Percentiles rank a stretch among this genome's conserved stretches.
Conservation (phyloP, 1,140 invertebrate genomes). For the Drosophila pseudoobscura region DNA sequence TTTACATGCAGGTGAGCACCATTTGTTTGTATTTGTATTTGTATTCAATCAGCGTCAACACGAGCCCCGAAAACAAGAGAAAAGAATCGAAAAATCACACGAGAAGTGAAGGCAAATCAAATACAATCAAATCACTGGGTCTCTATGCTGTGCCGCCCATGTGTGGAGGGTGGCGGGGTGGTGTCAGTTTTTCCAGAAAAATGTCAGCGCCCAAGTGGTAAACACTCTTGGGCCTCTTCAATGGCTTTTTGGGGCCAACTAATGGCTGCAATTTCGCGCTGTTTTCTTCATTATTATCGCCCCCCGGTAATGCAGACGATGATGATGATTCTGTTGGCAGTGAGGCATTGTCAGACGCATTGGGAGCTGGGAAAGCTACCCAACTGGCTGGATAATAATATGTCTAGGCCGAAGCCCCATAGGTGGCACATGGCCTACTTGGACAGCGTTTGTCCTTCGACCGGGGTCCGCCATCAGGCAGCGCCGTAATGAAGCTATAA, state of each 20-base stretch:
- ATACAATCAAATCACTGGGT: slow-evolving; percentile 64
- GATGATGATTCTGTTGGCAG: slow-evolving; percentile 46
- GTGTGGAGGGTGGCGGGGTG: slow-evolving; percentile 1
- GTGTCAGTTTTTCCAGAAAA: slow-evolving; percentile 15
- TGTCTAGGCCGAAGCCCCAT: slow-evolving; percentile 44
- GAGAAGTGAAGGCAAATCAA: slow-evolving; percentile 70
- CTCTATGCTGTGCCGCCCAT: slow-evolving; percentile 6
- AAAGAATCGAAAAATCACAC: slow-evolving; percentile 49
- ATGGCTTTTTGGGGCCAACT: slow-evolving; percentile 41
- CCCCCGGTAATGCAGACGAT: slow-evolving; percentile 27
- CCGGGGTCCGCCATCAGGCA: slow-evolving; percentile 29
- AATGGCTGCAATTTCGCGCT: slow-evolving; percentile 50
- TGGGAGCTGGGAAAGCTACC: slow-evolving; percentile 35
- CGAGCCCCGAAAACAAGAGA: slow-evolving; percentile 24
- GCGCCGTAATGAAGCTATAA: slow-evolving; percentile 74
- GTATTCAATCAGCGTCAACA: slow-evolving; percentile 79
- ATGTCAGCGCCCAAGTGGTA: slow-evolving; percentile 44
- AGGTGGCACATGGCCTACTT: slow-evolving; percentile 52
- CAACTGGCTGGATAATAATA: slow-evolving; percentile 50
- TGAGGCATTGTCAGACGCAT: slow-evolving; percentile 1
- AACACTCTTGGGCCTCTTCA: slow-evolving; percentile 45
- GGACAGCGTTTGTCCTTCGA: slow-evolving; percentile 32
- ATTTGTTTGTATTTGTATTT: slow-evolving; percentile 77
- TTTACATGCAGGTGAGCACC: slow-evolving; percentile 71
- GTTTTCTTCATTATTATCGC: slow-evolving; percentile 37